Conservation (phyloP, 2,888 invertebrate species). For the Cabera pusaria region DNA sequence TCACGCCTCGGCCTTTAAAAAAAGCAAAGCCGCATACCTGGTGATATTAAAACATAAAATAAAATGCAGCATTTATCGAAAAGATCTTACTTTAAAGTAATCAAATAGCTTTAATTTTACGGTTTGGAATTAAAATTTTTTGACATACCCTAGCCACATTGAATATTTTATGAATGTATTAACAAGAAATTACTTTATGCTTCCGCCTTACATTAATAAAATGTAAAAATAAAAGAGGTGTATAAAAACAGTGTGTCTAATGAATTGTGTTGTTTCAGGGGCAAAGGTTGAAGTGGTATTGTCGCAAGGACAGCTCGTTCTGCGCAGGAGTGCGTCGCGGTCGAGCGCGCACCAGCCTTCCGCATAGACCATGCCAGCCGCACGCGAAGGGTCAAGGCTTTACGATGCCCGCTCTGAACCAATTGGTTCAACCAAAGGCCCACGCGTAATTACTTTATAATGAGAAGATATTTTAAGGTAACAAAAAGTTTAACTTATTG, state of each 20-base stretch:
- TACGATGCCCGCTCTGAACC: conserved; percentile 44
- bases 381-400: conserved; percentile 63
- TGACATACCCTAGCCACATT: too few species aligned
- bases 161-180: too few species aligned
- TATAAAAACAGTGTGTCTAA: conserved; percentile 16
- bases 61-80: conserved; percentile 16
- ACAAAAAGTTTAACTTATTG: conserved; percentile 27
- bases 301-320: conserved; percentile 78
- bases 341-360: conserved; percentile 68
- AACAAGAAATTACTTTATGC: too few species aligned
- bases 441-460: conserved; percentile 37
- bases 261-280: conserved; percentile 49
- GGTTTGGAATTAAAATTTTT: too few species aligned
- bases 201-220: too few species aligned
- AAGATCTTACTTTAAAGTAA: conserved; percentile 5
- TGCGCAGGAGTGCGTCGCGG: conserved; percentile 73
- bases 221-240: too few species aligned
- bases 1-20: conserved; percentile 59
- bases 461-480: conserved; percentile 27
- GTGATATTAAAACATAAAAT: conserved; percentile 21
- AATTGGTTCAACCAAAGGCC: conserved; percentile 42
- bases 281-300: conserved; percentile 55
- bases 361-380: conserved; percentile 58
- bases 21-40: conserved; percentile 42
- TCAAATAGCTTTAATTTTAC: conserved; percentile 6